phyloP scores from a whole-genome alignment of 2,113 vertebrate genomes.

The Daboia siamensis region DNA sequence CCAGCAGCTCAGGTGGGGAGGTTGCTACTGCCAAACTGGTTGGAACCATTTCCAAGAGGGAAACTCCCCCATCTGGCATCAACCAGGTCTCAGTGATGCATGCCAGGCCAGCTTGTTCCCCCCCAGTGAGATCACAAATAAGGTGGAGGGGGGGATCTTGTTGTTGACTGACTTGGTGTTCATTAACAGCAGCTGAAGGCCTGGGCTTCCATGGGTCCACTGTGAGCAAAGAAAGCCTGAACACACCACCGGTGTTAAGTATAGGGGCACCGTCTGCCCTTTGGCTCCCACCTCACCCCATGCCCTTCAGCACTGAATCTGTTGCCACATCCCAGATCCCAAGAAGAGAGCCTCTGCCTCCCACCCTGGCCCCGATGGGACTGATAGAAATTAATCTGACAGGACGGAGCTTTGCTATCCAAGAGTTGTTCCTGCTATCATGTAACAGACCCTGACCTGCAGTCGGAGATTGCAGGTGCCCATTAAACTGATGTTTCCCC shows the following conservation, averaged over 20 bases:
- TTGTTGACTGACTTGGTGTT: neutral
- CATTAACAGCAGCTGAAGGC: neutral
- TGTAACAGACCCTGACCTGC: neutral
- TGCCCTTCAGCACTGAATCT: neutral
- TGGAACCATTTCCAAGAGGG: too few relatives aligned
- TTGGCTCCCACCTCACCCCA: neutral
- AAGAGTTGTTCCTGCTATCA: neutral
- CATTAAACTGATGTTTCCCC: constrained; percentile 7
- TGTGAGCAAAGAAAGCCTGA: neutral
- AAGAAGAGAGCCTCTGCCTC: neutral
- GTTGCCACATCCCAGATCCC: neutral
- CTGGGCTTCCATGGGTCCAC: neutral
- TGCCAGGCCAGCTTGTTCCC: too few relatives aligned
- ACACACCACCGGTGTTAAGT: neutral
- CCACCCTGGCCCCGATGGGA: neutral
- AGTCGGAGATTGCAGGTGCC: neutral
- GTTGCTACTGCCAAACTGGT: too few relatives aligned
- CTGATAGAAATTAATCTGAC: neutral
- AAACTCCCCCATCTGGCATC: too few relatives aligned
- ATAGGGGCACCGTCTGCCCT: neutral
- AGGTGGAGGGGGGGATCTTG: too few relatives aligned
- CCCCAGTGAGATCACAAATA: too few relatives aligned
- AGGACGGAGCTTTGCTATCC: neutral
- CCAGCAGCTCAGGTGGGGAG: too few relatives aligned
- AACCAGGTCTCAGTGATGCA: too few relatives aligned